These are phyloP conservation scores for Tachycineta bicolor DNA, from an alignment of 2,113 vertebrate species.

Conservation along the genomic window DNA sequence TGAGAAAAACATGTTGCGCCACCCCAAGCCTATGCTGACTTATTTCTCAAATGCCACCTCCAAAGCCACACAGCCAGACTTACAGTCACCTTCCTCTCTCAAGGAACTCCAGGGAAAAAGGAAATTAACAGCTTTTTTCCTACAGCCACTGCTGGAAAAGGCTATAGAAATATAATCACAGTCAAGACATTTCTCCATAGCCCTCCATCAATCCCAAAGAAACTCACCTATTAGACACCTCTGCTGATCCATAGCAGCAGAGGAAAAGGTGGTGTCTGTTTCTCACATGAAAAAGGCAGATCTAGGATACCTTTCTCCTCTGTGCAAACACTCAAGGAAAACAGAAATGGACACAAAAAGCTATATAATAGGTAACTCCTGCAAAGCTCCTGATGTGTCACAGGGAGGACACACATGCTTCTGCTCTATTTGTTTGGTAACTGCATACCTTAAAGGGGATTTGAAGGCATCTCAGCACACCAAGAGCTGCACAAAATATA, in stretches of 20 bases:
- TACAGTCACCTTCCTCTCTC: neutral
- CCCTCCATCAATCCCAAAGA: neutral
- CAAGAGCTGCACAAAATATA: neutral
- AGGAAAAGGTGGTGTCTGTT: neutral
- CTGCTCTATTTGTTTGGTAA: neutral
- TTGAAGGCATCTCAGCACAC: neutral
- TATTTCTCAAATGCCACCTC: neutral
- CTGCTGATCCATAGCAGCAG: neutral
- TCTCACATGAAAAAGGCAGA: neutral
- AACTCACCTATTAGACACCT: neutral
- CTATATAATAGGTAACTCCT: neutral
- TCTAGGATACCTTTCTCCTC: neutral
- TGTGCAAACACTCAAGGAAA: neutral
- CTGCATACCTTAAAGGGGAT: neutral
- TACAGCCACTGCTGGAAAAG: neutral
- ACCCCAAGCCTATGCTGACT: neutral
- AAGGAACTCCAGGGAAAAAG: neutral
- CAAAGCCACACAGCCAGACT: neutral
- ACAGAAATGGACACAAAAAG: neutral
- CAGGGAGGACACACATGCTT: neutral
- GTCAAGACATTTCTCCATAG: neutral
- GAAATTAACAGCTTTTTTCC: neutral
- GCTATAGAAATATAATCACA: rapidly evolving
- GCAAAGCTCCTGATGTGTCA: neutral
- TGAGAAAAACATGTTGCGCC: neutral